phyloP scores from a whole-genome alignment of 2,797 vertebrate species.

The Psittacula echo region DNA sequence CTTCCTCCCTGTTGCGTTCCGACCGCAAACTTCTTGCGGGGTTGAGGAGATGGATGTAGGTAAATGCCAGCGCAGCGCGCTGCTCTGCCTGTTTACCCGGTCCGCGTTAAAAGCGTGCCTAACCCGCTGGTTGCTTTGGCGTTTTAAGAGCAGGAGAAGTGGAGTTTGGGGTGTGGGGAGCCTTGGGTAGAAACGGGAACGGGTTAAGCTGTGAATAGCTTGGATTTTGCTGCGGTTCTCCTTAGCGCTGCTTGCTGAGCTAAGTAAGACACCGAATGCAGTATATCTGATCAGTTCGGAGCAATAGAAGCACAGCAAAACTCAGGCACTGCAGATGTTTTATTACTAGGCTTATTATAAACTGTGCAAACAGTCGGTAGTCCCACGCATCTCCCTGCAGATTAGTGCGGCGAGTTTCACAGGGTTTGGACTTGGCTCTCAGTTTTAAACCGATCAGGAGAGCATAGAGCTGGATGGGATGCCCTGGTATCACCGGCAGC shows the following conservation, averaged over 20 bases:
- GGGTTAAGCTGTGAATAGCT: neutral
- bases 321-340: constrained; percentile 8
- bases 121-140: neutral
- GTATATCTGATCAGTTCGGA: neutral
- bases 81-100: neutral
- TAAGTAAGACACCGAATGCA: accelerated
- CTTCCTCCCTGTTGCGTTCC: neutral
- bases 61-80: neutral
- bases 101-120: too few relatives aligned
- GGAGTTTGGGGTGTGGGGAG: neutral
- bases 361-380: neutral
- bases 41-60: neutral
- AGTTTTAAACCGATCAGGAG: neutral
- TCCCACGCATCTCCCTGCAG: neutral
- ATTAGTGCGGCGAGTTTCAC: neutral
- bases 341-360: neutral
- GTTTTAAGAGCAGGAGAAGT: neutral
- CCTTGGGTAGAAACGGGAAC: neutral
- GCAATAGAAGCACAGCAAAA: neutral
- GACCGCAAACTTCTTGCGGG: neutral
- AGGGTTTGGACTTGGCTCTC: neutral
- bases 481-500: neutral
- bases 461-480: neutral
- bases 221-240: neutral
- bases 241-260: neutral